phyloP scores from a whole-genome alignment of 2,797 vertebrate genomes.

The Clarias laeviceps region DNA sequence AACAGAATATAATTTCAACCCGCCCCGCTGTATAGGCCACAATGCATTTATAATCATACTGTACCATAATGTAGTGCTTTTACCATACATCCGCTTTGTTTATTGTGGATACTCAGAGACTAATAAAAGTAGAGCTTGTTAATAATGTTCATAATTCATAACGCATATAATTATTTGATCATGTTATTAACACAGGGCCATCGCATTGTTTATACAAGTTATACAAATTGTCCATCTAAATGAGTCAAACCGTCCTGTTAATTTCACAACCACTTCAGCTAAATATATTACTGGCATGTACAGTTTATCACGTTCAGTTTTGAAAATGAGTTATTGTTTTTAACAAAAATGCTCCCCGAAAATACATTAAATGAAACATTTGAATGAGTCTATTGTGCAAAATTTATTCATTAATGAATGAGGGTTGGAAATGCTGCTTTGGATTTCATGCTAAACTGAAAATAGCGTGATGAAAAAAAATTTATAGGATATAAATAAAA shows the following conservation, averaged over 20 bases:
- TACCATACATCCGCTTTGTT: not conserved
- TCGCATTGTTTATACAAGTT: not conserved
- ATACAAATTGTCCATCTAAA: not conserved
- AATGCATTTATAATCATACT: constrained; percentile 33
- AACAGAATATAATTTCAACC: constrained; percentile 48
- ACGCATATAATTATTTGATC: not conserved
- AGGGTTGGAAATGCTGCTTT: not conserved
- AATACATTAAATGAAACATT: not conserved
- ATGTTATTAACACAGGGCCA: constrained; percentile 1
- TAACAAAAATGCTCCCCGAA: not conserved
- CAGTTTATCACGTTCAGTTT: not conserved
- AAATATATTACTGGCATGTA: not conserved
- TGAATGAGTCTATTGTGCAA: not conserved
- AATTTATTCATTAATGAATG: not conserved
- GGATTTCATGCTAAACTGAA: not conserved
- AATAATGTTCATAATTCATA: not conserved
- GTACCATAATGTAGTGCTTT: constrained; percentile 10
- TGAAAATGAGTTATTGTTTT: not conserved
- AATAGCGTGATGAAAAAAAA: not conserved
- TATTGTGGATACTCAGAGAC: not conserved
- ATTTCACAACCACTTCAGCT: not conserved
- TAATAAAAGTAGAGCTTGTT: not conserved
- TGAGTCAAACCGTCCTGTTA: not conserved
- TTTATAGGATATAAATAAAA: not conserved
- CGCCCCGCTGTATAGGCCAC: constrained; percentile 23